phyloP scores from a whole-genome alignment of 53 echinoderm and acorn worm species.

The Astropecten irregularis region DNA sequence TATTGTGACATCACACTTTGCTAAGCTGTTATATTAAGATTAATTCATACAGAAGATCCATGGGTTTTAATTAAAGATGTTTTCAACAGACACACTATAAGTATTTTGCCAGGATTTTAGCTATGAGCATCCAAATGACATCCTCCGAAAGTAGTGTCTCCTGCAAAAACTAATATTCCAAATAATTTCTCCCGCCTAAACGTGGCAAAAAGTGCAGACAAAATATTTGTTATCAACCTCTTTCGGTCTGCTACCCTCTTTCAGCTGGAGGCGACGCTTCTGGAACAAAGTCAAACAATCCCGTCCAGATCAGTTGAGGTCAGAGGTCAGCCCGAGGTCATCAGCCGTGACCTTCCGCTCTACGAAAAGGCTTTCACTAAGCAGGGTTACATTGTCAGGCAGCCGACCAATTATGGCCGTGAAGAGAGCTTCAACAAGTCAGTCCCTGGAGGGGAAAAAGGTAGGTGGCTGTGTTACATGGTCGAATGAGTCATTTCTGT shows the following conservation, averaged over 20 bases:
- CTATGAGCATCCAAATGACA: no score
- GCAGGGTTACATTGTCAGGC: slow-evolving; percentile 63
- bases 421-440: background rate
- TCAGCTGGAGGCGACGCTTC: slow-evolving; percentile 34
- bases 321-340: slow-evolving; percentile 82
- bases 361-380: slow-evolving; percentile 76
- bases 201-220: no score
- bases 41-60: no score
- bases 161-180: no score
- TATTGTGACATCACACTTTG: no score
- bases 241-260: background rate
- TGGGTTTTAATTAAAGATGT: no score
- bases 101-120: no score
- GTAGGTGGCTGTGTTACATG: background rate
- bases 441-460: background rate
- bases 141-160: no score
- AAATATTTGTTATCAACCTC: background rate
- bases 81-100: no score
- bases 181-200: no score
- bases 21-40: no score
- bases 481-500: no score
- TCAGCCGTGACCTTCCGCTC: slow-evolving; percentile 81
- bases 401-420: background rate
- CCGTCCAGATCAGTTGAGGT: slow-evolving; percentile 40
- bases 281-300: slow-evolving; percentile 22